A percentile compares a stretch with the other conserved stretches of the same genome.
Evolutionary conservation across 92 coral and sea anemone species (phyloP).

Genomic region (Porites evermanni): DNA sequence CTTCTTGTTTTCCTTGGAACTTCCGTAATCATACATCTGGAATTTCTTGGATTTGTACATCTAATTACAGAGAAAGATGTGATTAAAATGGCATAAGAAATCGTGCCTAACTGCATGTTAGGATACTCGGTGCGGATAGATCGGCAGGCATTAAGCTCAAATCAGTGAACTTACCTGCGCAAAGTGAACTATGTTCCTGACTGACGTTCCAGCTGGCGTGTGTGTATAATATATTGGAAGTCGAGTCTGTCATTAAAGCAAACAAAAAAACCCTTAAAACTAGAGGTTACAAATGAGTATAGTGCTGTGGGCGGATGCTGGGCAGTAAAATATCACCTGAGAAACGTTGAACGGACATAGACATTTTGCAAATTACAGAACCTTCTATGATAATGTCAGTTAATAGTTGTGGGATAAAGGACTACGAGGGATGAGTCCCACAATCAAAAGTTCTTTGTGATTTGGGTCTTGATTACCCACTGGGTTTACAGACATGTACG

Average conservation of each 20-base stretch:
- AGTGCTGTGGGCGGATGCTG: neutral
- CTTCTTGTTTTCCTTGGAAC: slow-evolving; percentile 54
- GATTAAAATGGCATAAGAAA: too few species aligned
- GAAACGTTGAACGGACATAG: too few species aligned
- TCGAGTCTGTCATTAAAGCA: slow-evolving; percentile 68
- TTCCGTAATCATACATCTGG: slow-evolving; percentile 78
- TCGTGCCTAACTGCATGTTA: too few species aligned
- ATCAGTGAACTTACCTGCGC: slow-evolving; percentile 63
- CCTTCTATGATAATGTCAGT: too few species aligned
- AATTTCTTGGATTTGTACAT: slow-evolving; percentile 67
- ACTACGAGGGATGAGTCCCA: too few species aligned
- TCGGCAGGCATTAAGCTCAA: neutral
- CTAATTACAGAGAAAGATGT: slow-evolving; percentile 16
- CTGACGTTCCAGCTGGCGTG: slow-evolving; percentile 92
- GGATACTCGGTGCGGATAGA: too few species aligned
- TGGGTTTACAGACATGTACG: too few species aligned
- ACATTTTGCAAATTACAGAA: too few species aligned
- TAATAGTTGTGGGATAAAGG: too few species aligned
- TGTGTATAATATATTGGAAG: slow-evolving; percentile 85
- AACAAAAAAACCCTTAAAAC: neutral
- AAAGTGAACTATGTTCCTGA: slow-evolving; percentile 76
- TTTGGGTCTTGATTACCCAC: too few species aligned
- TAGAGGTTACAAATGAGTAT: neutral
- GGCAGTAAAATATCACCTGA: too few species aligned
- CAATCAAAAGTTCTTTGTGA: too few species aligned